Conservation (phyloP, 2,797 vertebrate species). For the Parambassis ranga region DNA sequence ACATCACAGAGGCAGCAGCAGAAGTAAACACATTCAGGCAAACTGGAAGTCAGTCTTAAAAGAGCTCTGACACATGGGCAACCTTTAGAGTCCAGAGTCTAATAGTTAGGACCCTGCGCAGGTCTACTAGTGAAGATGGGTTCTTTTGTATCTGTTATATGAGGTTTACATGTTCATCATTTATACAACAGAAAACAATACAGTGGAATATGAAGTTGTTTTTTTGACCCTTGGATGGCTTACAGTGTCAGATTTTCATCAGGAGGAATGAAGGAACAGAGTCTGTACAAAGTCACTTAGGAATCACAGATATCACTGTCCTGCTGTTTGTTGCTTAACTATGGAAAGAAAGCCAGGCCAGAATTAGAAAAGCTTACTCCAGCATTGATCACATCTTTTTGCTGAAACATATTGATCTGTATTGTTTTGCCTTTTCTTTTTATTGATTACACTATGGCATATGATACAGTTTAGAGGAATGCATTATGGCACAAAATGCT, state of each 20-base stretch:
- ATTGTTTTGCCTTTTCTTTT: slow-evolving; percentile 47
- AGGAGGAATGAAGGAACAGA: no score
- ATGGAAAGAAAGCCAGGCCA: not conserved
- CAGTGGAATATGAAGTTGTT: no score
- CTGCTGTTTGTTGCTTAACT: not conserved
- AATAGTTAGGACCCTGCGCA: not conserved
- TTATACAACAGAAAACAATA: no score
- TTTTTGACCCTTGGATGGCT: no score
- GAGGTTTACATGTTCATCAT: no score
- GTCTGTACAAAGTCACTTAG: no score
- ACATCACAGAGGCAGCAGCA: slow-evolving; percentile 2
- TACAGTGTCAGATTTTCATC: no score
- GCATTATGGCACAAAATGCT: slow-evolving; percentile 25
- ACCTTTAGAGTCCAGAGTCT: not conserved
- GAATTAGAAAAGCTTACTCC: slow-evolving; percentile 8
- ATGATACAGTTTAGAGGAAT: slow-evolving; percentile 43
- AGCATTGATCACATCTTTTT: slow-evolving; percentile 19
- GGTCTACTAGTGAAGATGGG: no score
- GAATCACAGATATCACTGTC: not conserved
- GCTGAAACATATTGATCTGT: slow-evolving; percentile 55
- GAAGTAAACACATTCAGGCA: slow-evolving; percentile 1
- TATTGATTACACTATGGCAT: slow-evolving; percentile 53
- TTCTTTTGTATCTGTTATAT: not conserved
- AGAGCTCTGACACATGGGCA: not conserved
- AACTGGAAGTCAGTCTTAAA: slow-evolving; percentile 10